Base-by-base conservation (phyloP, 2,113 vertebrate species). In the Salvelinus sp. region DNA sequence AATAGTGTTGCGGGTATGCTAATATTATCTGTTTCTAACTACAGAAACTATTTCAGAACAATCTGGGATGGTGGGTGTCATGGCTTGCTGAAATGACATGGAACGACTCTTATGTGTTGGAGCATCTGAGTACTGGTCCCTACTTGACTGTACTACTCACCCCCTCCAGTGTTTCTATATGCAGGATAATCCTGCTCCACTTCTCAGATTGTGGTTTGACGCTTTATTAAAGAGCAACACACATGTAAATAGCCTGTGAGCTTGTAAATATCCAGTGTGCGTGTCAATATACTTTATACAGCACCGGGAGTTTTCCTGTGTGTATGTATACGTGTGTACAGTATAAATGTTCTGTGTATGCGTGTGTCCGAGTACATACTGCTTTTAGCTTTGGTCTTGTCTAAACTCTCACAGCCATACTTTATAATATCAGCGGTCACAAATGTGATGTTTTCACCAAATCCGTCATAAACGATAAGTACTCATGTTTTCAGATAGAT, bases 211-310 rank as follows among this genome's bases (percentile, higher is more conserved):
- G 58, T 38, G 54, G 72, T 77, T 62, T 66, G 76, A 38, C 71
- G 64, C 62, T 76, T 73, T 62, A 44, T 74, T 82, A 69, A 50
- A 68, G 81, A 86, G 78, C 76, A 72, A 75, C 74, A 79, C 63
- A 13, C 20, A 14, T 85, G 82, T 89, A 72, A 78, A 66, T 86
- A 87, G 77, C 75, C 2, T 50, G 1, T 50, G 63, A 80, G 82
- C 50, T 69, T 83, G 85, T 92, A 91, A 91, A 91, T 89, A 90
- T 66, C 72, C 74, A 38, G 83, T 60, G 73, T 72, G 10, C 82
- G 79, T 89, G 83, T 90, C 85, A 79, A 73, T 83, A 79, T 84
- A 81, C 79, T 85, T 91, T 25, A 14, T 25, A 67, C 23, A 80
- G 57, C 83, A 76, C 87, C 73, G 86, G 87, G 82, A 57, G 54